phyloP scores from a whole-genome alignment of 2,888 invertebrate species.

The Ophioninae sp. region DNA sequence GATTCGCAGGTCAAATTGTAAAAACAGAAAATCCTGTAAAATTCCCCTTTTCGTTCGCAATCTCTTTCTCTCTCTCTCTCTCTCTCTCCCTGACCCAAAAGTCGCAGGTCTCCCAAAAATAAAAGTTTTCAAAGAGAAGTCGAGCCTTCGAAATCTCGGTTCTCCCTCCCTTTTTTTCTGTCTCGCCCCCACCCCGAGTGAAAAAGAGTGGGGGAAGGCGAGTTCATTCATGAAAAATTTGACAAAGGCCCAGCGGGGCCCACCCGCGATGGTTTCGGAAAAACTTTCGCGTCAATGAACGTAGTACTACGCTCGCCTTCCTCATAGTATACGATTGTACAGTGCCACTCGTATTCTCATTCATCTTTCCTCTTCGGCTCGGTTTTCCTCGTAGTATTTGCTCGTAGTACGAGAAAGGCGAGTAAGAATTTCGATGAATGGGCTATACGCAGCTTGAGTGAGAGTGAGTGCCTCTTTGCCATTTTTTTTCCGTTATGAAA shows the following conservation, averaged over 20 bases:
- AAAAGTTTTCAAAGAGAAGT: constrained; percentile 21
- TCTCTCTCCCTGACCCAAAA: not conserved
- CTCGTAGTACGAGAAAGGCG: constrained; percentile 8
- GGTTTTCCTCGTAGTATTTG: constrained; percentile 38
- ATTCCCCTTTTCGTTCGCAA: constrained; percentile 1
- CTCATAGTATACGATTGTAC: constrained; percentile 61
- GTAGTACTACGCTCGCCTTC: constrained; percentile 71
- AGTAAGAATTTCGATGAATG: constrained; percentile 14
- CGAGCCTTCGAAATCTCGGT: not conserved
- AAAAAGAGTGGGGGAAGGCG: constrained; percentile 21
- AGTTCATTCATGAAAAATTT: constrained; percentile 73
- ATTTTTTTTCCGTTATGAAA: constrained; percentile 23
- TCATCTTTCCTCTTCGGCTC: constrained; percentile 13
- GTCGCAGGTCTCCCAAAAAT: constrained; percentile 33
- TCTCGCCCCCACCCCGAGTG: not conserved
- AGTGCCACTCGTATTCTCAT: constrained; percentile 52
- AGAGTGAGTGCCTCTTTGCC: constrained; percentile 67
- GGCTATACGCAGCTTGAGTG: constrained; percentile 51
- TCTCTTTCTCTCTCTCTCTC: not conserved
- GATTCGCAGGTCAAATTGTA: constrained; percentile 5
- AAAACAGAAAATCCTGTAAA: constrained; percentile 28
- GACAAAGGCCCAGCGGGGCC: constrained; percentile 70
- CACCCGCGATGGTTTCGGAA: constrained; percentile 58
- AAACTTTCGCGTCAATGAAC: constrained; percentile 74
- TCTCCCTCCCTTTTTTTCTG: not conserved